Percentiles rank a stretch among this genome's conserved stretches.
These are phyloP conservation scores for Coendou prehensilis DNA, from an alignment of 2,797 vertebrate genomes.

Conservation along the genomic window DNA sequence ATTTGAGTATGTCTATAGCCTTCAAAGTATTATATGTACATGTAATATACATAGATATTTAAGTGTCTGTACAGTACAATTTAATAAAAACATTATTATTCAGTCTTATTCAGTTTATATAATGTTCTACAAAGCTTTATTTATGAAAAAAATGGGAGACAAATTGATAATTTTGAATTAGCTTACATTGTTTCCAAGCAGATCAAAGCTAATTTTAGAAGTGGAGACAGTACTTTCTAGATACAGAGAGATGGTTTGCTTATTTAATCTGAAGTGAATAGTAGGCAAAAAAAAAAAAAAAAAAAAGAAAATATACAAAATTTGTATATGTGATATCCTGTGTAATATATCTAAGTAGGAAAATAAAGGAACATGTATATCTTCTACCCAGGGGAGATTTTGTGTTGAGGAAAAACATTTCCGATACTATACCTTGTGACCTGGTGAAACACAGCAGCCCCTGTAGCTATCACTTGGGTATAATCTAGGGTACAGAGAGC, in stretches of 20 bases:
- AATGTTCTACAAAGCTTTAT: background rate
- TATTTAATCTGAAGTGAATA: background rate
- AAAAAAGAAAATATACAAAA: background rate
- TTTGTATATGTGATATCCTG: background rate
- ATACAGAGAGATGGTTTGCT: background rate
- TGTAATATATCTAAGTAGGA: background rate
- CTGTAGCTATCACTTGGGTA: background rate
- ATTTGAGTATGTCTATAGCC: background rate
- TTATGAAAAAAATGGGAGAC: conserved; percentile 6
- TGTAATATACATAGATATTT: background rate
- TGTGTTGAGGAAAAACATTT: conserved; percentile 4
- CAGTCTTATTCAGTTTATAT: background rate
- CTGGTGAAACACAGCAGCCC: background rate
- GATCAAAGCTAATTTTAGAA: conserved; percentile 35
- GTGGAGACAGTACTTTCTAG: background rate
- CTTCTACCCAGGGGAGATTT: background rate
- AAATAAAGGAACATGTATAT: background rate
- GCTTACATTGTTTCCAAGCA: background rate
- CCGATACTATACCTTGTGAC: background rate
- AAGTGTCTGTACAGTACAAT: background rate
- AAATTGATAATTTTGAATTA: conserved; percentile 24
- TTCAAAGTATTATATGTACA: conserved; percentile 22
- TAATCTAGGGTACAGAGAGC: background rate
- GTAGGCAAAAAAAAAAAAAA: background rate
- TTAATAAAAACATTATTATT: conserved; percentile 56